Conservation (phyloP, 92 coral and sea anemone species). For the Phenganax subtilis region DNA sequence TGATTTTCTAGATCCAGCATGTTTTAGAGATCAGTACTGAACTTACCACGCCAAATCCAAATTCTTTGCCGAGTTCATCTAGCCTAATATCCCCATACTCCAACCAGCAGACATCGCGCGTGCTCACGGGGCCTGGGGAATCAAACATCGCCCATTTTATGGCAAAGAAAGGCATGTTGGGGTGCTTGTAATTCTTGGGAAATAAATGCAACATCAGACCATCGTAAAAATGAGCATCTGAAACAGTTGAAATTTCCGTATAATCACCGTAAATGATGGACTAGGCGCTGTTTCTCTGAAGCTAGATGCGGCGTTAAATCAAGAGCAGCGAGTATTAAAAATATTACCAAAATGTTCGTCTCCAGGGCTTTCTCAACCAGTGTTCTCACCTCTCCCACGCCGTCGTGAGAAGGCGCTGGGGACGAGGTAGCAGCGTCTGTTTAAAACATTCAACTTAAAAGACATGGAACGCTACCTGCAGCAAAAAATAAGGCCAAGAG, state of each 20-base stretch:
- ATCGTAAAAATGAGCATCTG: constrained; percentile 80
- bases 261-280: neutral
- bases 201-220: constrained; percentile 79
- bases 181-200: constrained; percentile 70
- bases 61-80: constrained; percentile 73
- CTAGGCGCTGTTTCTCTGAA: too few species aligned
- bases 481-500: too few species aligned
- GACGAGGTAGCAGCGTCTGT: too few species aligned
- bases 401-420: too few species aligned
- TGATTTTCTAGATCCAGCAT: too few species aligned
- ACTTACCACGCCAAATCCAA: constrained; percentile 98
- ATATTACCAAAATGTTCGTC: too few species aligned
- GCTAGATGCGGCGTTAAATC: too few species aligned
- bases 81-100: constrained; percentile 86
- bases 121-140: constrained; percentile 68
- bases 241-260: neutral
- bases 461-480: too few species aligned
- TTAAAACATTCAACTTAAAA: too few species aligned
- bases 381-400: too few species aligned
- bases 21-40: neutral
- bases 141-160: constrained; percentile 90
- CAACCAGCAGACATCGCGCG: constrained; percentile 89
- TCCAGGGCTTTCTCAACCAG: too few species aligned
- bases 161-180: constrained; percentile 70
- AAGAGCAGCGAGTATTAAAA: too few species aligned